Conservation (phyloP, 2,113 vertebrate species). For the Platysteira castanea region DNA sequence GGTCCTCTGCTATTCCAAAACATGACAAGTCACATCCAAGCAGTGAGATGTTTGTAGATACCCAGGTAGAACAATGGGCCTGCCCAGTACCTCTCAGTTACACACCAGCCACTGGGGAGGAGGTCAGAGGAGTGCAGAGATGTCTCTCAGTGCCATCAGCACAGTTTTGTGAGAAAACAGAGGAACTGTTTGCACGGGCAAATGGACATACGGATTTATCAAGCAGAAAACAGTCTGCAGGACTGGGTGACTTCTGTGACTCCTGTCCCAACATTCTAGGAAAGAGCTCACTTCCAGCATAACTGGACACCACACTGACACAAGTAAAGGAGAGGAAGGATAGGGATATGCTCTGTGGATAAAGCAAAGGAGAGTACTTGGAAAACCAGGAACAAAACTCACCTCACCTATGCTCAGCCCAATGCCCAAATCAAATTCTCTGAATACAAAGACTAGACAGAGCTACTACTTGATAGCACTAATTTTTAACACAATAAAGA, state of each 20-base stretch:
- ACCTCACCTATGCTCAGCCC: neutral
- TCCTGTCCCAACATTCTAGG: neutral
- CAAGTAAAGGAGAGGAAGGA: neutral
- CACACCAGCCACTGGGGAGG: neutral
- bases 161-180: neutral
- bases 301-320: neutral
- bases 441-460: neutral
- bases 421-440: neutral
- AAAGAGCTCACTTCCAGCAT: neutral
- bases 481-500: neutral
- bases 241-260: neutral
- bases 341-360: neutral
- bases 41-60: neutral
- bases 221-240: neutral
- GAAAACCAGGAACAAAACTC: neutral
- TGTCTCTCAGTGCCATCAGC: neutral
- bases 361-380: neutral
- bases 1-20: neutral
- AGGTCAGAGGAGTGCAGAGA: neutral
- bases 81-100: neutral
- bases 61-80: neutral
- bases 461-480: neutral
- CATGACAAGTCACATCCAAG: rapidly evolving
- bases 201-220: neutral
- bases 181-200: neutral